Evolutionary conservation across 1,140 invertebrate genomes (phyloP), one percentile per base, ranked within the genome.

Genomic region (Antheraea mylitta): DNA sequence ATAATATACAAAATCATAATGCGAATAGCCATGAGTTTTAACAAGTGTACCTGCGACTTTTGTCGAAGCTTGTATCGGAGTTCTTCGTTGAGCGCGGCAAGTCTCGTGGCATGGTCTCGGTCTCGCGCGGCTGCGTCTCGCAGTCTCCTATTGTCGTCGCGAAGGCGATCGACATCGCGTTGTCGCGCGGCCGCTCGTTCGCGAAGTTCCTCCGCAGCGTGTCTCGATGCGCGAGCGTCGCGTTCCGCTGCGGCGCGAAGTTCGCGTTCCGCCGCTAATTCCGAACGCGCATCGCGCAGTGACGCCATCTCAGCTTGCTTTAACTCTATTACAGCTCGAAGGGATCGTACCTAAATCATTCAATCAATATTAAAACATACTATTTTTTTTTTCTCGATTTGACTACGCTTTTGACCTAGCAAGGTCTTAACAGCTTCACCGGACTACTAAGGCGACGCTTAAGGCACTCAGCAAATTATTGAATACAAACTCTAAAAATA

Each of bases 51-150:
- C 79, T 96, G 95, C 42, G 94, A 95, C 80, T 96, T 96, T 75
- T 96, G 96, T 78, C 96, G 94, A 64, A 98, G 93, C 83, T 96
- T 96, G 94, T 96, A 98, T 78, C 96, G 94, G 2, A 98, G 92
- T 88, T 98, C 96, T 91, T 98, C 98, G 82, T 98, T 98, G 77
- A 96, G 94, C 77, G 96, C 95, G 0, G 94, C 94, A 6, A 98
- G 84, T 11, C 96, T 92, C 66, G 96, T 95, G 69, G 96, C 96
- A 62, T 96, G 96, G 74, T 96, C 96, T 0, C 93, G 92, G 81
- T 98, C 95, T 30, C 96, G 93, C 42, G 95, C 95, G 53, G 95
- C 94, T 0, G 93, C 94, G 64, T 96, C 95, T n/a, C 95, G 90
- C 10, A 97, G 86, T n/a, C 94, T 88, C 66, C 96, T 93, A 75